Conservation (phyloP, 2,888 invertebrate genomes). For the Drosophila trichaetosa region DNA sequence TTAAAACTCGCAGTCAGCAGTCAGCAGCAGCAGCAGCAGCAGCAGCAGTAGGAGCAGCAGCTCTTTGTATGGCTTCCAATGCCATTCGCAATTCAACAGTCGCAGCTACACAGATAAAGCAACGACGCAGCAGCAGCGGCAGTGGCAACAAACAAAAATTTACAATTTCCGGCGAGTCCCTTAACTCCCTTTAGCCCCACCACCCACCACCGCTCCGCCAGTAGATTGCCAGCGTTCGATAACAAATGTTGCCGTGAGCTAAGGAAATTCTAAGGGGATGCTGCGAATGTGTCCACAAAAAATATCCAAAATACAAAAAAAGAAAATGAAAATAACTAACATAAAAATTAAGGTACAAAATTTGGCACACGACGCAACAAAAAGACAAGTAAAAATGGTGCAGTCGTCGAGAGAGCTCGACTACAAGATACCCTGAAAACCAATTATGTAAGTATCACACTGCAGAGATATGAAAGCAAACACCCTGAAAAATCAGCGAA, state of each 20-base stretch:
- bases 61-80: slow-evolving; percentile 26
- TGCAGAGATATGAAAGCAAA: neutral
- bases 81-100: slow-evolving; percentile 22
- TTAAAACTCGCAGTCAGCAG: slow-evolving; percentile 20
- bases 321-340: slow-evolving; percentile 46
- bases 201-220: neutral
- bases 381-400: neutral
- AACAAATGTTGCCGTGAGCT: slow-evolving; percentile 64
- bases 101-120: slow-evolving; percentile 44
- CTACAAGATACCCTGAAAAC: neutral
- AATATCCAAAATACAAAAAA: slow-evolving; percentile 1
- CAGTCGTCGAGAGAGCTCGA: neutral
- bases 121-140: slow-evolving; percentile 9
- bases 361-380: slow-evolving; percentile 59
- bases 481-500: neutral
- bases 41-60: neutral
- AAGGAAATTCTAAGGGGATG: slow-evolving; percentile 59
- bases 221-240: slow-evolving; percentile 65
- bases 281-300: slow-evolving; percentile 27
- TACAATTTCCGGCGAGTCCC: slow-evolving; percentile 69
- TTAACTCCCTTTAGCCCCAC: slow-evolving; percentile 16
- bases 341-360: slow-evolving; percentile 68
- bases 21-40: slow-evolving; percentile 1
- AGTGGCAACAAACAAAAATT: slow-evolving; percentile 65
- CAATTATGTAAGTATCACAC: neutral